Evolutionary conservation across 2,113 vertebrate genomes (phyloP).

Genomic region (Hipposideros armiger): DNA sequence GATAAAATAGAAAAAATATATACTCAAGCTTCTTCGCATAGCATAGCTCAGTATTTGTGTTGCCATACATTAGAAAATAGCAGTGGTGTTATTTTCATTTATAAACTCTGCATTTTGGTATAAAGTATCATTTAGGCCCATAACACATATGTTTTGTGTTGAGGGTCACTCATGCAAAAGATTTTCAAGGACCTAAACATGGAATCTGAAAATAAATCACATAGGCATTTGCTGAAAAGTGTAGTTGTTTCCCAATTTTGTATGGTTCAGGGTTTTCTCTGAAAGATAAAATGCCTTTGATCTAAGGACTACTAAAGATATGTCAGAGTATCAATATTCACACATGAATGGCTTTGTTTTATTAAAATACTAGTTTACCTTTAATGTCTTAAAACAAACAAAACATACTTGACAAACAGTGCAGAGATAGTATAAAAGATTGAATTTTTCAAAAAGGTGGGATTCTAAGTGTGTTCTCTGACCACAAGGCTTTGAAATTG

Average conservation of each 20-base stretch:
- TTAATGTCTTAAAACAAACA: neutral
- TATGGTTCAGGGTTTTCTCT: neutral
- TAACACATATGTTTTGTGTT: neutral
- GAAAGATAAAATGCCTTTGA: neutral
- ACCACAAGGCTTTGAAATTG: too few species aligned
- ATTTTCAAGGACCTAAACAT: neutral
- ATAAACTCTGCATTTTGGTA: neutral
- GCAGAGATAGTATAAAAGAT: neutral
- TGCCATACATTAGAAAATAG: neutral
- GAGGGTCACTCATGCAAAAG: neutral
- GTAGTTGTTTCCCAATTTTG: neutral
- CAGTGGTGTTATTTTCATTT: neutral
- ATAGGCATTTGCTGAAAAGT: neutral
- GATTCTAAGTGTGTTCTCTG: too few species aligned
- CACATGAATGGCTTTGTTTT: neutral
- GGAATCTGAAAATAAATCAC: neutral
- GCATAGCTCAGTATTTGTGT: neutral
- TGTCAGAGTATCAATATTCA: neutral
- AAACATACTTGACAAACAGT: neutral
- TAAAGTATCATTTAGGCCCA: neutral
- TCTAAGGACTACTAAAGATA: neutral
- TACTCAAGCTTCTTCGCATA: neutral
- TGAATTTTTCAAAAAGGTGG: neutral
- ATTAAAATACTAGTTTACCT: neutral
- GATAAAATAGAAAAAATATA: constrained; percentile 13